Evolutionary conservation across 2,888 invertebrate genomes (phyloP), one percentile per base, ranked within the genome.

Genomic region (Hemaris fuciformis): DNA sequence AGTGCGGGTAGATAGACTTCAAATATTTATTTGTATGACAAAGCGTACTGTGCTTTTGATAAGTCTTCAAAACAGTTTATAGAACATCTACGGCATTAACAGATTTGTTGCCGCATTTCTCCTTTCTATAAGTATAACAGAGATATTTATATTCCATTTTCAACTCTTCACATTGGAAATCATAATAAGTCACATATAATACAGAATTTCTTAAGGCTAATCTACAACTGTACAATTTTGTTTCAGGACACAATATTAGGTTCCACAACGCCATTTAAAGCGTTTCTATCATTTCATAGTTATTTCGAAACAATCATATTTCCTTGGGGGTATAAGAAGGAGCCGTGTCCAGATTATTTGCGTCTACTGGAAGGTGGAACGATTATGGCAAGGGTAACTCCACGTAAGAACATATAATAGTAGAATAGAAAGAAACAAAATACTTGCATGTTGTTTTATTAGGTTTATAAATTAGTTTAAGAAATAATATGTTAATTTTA

Each of bases 291-390:
- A 3, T 89, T 90, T 66, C 91, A 92, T 72, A 90, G 91, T 63
- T 92, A 91, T 71, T 90, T 80, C 63, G 89, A 92, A 69, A 70
- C 89, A 64, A 92, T 92, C 59, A 87, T 91, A 59, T 92, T 92
- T 66, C 91, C 91, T 0, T 92, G 91, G 91, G 91, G 91, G 7
- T 80, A 82, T 76, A 85, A 81, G 61, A 74, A 71, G 7, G 90
- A 90, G 1, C 87, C 88, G 2, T 89, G 91, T 67, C 85, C 86
- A 4, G 83, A 89, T 66, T 92, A 92, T 62, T 66, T 92, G 5
- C 79, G 78, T 7, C 69, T 91, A 23, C 70, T 92, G 53, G 89
- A 90, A 77, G 91, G 83, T 18, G 91, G 86, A 41, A 71, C 84
- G 27, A 66, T 76, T 34, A 92, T 92, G 88, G 79, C 91, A 67